phyloP scores from a whole-genome alignment of 92 coral and sea anemone genomes.

The Actinostola sp. region DNA sequence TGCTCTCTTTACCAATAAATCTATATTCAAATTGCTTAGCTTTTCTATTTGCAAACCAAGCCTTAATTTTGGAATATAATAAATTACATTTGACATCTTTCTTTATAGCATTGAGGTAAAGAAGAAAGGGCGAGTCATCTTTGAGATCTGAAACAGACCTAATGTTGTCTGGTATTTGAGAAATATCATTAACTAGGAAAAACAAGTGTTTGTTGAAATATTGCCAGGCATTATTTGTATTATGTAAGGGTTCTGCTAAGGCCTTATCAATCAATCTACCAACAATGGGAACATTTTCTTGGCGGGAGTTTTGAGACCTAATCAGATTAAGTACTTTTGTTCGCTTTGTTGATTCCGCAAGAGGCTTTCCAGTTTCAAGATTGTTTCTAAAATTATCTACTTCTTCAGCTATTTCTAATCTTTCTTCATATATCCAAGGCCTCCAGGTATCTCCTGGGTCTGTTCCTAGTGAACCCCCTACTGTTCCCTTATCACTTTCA shows the following conservation, averaged over 20 bases:
- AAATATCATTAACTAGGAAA: slow-evolving; percentile 26
- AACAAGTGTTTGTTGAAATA: slow-evolving; percentile 16
- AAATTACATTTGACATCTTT: too few species aligned
- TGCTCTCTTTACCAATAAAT: slow-evolving; percentile 67
- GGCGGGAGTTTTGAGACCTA: slow-evolving; percentile 46
- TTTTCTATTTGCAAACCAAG: too few species aligned
- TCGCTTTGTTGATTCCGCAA: slow-evolving; percentile 52
- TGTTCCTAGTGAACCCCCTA: slow-evolving; percentile 43
- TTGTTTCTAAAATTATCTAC: slow-evolving; percentile 36
- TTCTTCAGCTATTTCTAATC: slow-evolving; percentile 35
- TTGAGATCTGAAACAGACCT: slow-evolving; percentile 64
- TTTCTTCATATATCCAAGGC: slow-evolving; percentile 53
- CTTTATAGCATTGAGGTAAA: too few species aligned
- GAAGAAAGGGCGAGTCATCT: slow-evolving; percentile 53
- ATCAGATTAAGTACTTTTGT: slow-evolving; percentile 41
- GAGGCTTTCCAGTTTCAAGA: slow-evolving; percentile 15
- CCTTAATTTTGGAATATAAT: too few species aligned
- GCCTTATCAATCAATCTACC: slow-evolving; percentile 61
- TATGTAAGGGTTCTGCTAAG: slow-evolving; percentile 58
- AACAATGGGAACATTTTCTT: slow-evolving; percentile 59
- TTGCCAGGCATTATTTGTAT: too few species aligned
- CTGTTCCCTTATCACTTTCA: slow-evolving; percentile 32
- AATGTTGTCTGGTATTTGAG: slow-evolving; percentile 45
- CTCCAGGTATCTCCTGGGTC: slow-evolving; percentile 45
- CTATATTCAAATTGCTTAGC: slow-evolving; percentile 53